phyloP scores from a whole-genome alignment of 2,113 vertebrate species.

The Phyllopteryx taeniolatus region DNA sequence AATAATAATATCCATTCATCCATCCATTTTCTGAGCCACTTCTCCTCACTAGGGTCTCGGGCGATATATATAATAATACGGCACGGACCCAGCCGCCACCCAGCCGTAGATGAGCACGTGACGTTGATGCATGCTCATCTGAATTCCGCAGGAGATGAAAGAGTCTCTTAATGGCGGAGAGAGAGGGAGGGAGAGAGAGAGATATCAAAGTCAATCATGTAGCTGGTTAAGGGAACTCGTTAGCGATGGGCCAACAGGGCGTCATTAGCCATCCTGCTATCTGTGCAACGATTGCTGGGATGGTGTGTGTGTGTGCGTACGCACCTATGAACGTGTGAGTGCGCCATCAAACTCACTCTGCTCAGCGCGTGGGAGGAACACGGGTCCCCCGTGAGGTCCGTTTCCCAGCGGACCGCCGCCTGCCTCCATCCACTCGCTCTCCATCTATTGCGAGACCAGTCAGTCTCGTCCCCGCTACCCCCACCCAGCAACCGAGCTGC shows the following conservation, averaged over 20 bases:
- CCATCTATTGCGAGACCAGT: constrained; percentile 61
- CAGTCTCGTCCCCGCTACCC: constrained; percentile 54
- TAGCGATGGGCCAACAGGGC: constrained; percentile 60
- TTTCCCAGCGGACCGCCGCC: constrained; percentile 61
- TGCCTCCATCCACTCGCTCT: constrained; percentile 68
- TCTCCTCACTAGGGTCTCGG: too few relatives aligned
- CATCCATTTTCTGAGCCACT: too few relatives aligned
- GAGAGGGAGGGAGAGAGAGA: constrained; percentile 6
- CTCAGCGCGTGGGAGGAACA: constrained; percentile 56
- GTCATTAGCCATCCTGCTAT: constrained; percentile 56
- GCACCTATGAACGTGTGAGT: constrained; percentile 33
- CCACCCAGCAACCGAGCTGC: constrained; percentile 46
- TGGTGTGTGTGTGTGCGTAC: not conserved
- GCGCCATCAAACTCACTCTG: constrained; percentile 27
- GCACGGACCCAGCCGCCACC: not conserved
- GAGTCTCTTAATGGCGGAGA: constrained; percentile 50
- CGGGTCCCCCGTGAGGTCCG: constrained; percentile 50
- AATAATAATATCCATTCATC: too few relatives aligned
- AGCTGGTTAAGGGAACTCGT: constrained; percentile 54
- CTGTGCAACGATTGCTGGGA: constrained; percentile 37
- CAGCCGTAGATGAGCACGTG: not conserved
- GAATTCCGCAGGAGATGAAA: constrained; percentile 53
- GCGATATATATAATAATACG: too few relatives aligned
- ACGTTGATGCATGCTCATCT: constrained; percentile 20
- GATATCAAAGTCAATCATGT: constrained; percentile 68